Base-by-base conservation (phyloP, 2,797 vertebrate species). In the Ptychadena robeensis region DNA sequence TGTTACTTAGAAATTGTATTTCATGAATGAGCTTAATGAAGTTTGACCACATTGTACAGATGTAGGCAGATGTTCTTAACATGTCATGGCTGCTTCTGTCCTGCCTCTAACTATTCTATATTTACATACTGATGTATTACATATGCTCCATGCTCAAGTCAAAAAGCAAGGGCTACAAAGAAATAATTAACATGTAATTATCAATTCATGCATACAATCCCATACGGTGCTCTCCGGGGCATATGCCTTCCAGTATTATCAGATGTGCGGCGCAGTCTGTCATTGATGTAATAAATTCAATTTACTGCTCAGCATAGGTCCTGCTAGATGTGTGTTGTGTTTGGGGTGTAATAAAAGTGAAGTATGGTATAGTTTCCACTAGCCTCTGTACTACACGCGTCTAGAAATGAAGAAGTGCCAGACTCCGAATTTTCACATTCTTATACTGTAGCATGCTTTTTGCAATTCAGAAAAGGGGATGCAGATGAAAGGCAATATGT, bases 151-250 rank as follows among this genome's bases (percentile, higher is more conserved):
- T 53, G 44, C 44, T 66, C 65, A 38, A 48, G 18, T 48, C 18
- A 31, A 61, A 25, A 28, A 61, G 59, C 59, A 61, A 25, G 10
- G 25, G 28, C n/a, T 25, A 25, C 25, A 25, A 35, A 25, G 67
- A 69, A 25, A 11, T 69, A 35, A 69, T 69, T 69, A 69, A 11
- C 67, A 35, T 18, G 32, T 18, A 35, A 37, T 69, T 35, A 35
- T 9, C 67, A n/a, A 35, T 69, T 69, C 67, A 69, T 69, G 67
- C 67, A 37, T 35, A 69, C 38, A 35, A 35, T 35, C 35, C 32
- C 32, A 35, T 25, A 34, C 31, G 9, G 12, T 6, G 10, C 22
- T 22, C 67, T 35, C 22, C 1, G 67, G 67, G 67, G 67, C 59
- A 61, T 27, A 25, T 61, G 59, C 59, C 59, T 61, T 61, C n/a